These are phyloP conservation scores for Drosophila robusta DNA, from an alignment of 2,888 invertebrate genomes.

Conservation along the genomic window DNA sequence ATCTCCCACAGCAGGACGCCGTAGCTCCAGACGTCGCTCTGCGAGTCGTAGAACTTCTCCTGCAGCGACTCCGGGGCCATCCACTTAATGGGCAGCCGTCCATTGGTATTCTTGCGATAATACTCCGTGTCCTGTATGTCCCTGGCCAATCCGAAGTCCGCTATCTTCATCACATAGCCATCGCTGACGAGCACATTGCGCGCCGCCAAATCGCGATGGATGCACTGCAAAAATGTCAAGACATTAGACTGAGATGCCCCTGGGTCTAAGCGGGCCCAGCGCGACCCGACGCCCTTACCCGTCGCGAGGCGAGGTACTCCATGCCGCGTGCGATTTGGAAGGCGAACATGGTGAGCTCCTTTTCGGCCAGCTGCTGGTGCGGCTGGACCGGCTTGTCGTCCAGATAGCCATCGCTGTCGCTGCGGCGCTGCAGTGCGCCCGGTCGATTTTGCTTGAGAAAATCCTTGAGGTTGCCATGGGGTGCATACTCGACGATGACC, in stretches of 20 bases:
- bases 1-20: constrained; percentile 99
- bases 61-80: constrained; percentile 99
- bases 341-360: constrained; percentile 97
- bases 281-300: constrained; percentile 82
- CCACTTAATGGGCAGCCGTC: constrained; percentile 98
- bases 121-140: constrained; percentile 98
- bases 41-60: constrained; percentile 96
- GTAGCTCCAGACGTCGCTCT: constrained; percentile 98
- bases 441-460: constrained; percentile 92
- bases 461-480: constrained; percentile 97
- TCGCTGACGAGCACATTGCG: constrained; percentile 98
- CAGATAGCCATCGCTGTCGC: constrained; percentile 75
- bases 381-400: constrained; percentile 58
- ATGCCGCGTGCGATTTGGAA: constrained; percentile 99
- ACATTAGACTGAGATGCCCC: constrained; percentile 15
- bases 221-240: constrained; percentile 88
- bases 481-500: constrained; percentile 95
- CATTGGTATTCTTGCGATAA: constrained; percentile 98
- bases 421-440: constrained; percentile 62
- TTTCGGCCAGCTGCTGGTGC: constrained; percentile 89
- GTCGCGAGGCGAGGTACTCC: constrained; percentile 98
- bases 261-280: neutral
- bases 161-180: constrained; percentile 97
- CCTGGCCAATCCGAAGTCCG: constrained; percentile 98
- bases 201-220: constrained; percentile 98